A percentile compares a stretch with the other conserved stretches of the same genome.
Conservation (phyloP, 2,888 invertebrate species). For the Machimus rusticus region DNA sequence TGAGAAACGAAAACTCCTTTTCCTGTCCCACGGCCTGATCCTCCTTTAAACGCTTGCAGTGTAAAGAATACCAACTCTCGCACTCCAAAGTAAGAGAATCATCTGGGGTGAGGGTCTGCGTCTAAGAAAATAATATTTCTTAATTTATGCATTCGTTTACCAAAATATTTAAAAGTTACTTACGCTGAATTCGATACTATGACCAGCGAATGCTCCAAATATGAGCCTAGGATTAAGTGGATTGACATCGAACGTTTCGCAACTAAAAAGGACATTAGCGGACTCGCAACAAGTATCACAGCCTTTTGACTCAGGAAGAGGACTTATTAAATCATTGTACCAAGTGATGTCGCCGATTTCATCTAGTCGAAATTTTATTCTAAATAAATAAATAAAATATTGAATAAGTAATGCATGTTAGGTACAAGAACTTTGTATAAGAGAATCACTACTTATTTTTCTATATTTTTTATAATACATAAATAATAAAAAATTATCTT, state of each 20-base stretch:
- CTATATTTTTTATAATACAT: too few relatives aligned
- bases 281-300: conserved; percentile 57
- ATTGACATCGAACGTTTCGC: conserved; percentile 72
- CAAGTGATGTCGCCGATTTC: conserved; percentile 71
- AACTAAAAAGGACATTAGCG: conserved; percentile 69
- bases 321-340: conserved; percentile 66
- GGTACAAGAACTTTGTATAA: too few relatives aligned
- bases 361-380: conserved; percentile 64
- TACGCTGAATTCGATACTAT: conserved; percentile 71
- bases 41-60: conserved; percentile 68
- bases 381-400: conserved; percentile 51
- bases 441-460: too few relatives aligned
- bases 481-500: too few relatives aligned
- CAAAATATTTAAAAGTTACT: background rate
- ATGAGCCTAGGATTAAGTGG: conserved; percentile 61
- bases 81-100: conserved; percentile 68
- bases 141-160: background rate
- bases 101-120: conserved; percentile 65
- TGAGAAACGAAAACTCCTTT: conserved; percentile 69
- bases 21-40: conserved; percentile 64
- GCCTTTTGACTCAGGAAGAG: conserved; percentile 56
- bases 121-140: conserved; percentile 55
- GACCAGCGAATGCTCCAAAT: conserved; percentile 71
- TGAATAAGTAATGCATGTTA: too few relatives aligned
- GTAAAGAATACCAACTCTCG: conserved; percentile 70